Conservation (phyloP, 1,140 invertebrate genomes). For the Lanistes nyassanus region DNA sequence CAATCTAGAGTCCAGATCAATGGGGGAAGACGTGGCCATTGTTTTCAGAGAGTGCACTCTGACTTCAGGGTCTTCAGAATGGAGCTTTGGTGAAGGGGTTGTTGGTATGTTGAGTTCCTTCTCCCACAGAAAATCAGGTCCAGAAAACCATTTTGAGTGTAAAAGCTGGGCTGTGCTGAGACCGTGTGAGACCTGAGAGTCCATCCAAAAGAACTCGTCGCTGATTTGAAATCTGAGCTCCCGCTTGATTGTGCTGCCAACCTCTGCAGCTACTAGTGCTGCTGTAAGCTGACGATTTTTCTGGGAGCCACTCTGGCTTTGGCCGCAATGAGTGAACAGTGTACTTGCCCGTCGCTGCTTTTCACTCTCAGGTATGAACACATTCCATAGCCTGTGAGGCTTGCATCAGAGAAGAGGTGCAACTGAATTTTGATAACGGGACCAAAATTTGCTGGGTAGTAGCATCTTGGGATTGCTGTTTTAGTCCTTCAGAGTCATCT, state of each 20-base stretch:
- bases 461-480: slow-evolving; percentile 27
- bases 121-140: slow-evolving; percentile 38
- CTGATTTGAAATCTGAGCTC: too few species aligned
- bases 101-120: background rate
- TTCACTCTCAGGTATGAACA: too few species aligned
- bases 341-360: slow-evolving; percentile 13
- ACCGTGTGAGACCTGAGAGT: too few species aligned
- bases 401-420: slow-evolving; percentile 51
- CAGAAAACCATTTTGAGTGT: slow-evolving; percentile 37
- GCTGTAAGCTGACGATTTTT: slow-evolving; percentile 31
- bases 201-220: too few species aligned
- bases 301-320: slow-evolving; percentile 40
- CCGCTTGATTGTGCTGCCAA: too few species aligned
- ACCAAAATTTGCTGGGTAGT: slow-evolving; percentile 37
- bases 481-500: slow-evolving; percentile 9
- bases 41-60: slow-evolving; percentile 32
- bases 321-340: slow-evolving; percentile 35
- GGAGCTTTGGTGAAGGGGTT: too few species aligned
- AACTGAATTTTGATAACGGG: slow-evolving; percentile 36
- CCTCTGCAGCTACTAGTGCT: slow-evolving; percentile 35
- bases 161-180: slow-evolving; percentile 27
- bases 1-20: background rate
- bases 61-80: slow-evolving; percentile 8
- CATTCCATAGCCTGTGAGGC: slow-evolving; percentile 38
- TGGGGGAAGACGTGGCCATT: background rate